Conservation (phyloP, 2,113 vertebrate genomes). For the Ornithorhynchus anatinus region DNA sequence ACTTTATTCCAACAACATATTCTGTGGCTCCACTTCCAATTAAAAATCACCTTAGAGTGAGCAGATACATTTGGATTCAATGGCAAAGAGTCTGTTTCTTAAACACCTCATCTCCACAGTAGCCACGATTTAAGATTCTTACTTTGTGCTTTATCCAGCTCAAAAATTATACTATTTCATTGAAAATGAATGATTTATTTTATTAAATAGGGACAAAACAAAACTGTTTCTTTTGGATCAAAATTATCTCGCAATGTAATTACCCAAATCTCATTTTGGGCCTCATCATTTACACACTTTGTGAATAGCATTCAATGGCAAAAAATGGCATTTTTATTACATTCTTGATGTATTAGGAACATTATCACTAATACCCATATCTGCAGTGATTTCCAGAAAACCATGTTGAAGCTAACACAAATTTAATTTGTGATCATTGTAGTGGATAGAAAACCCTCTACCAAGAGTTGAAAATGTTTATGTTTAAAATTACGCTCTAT, state of each 20-base stretch:
- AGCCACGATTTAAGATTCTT: slow-evolving; percentile 25
- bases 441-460: not conserved
- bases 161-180: slow-evolving; percentile 29
- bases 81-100: slow-evolving; percentile 13
- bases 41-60: slow-evolving; percentile 24
- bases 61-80: slow-evolving; percentile 41
- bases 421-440: slow-evolving; percentile 19
- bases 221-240: slow-evolving; percentile 22
- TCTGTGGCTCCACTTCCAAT: slow-evolving; percentile 32
- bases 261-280: slow-evolving; percentile 16
- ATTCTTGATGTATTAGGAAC: not conserved
- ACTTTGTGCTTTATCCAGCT: slow-evolving; percentile 27
- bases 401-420: not conserved
- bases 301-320: slow-evolving; percentile 23
- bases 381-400: not conserved
- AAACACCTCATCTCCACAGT: slow-evolving; percentile 21
- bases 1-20: slow-evolving; percentile 28
- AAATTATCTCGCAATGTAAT: slow-evolving; percentile 29
- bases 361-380: not conserved
- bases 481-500: not conserved
- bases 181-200: slow-evolving; percentile 28
- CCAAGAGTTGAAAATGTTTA: not conserved
- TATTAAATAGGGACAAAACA: slow-evolving; percentile 1
- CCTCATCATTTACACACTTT: slow-evolving; percentile 1
- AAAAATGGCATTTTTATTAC: slow-evolving; percentile 15